Evolutionary conservation across 2,888 invertebrate species (phyloP).

Genomic region (Ophion ellenae): DNA sequence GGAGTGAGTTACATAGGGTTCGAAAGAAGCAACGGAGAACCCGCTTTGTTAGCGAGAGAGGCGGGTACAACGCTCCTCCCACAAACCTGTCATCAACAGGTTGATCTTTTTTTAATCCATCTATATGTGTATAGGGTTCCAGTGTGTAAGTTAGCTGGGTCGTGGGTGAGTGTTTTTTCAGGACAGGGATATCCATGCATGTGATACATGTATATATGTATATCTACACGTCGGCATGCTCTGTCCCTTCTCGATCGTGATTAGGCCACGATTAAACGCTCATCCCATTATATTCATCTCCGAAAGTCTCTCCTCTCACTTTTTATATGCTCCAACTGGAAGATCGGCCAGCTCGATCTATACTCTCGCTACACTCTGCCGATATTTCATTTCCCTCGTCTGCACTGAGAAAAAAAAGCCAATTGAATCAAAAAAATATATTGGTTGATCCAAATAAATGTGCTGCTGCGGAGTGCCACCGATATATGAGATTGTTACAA

Average conservation of each 20-base stretch:
- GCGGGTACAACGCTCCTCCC: slow-evolving; percentile 61
- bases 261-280: slow-evolving; percentile 61
- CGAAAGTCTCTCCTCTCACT: slow-evolving; percentile 18
- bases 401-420: not conserved
- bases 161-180: slow-evolving; percentile 23
- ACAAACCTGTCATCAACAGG: slow-evolving; percentile 68
- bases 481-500: too few relatives aligned
- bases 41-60: slow-evolving; percentile 58
- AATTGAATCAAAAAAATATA: too few relatives aligned
- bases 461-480: too few relatives aligned
- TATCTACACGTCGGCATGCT: not conserved
- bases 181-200: not conserved
- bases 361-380: not conserved
- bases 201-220: not conserved
- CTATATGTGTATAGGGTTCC: not conserved
- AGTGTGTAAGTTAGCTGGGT: slow-evolving; percentile 9
- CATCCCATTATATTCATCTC: slow-evolving; percentile 60
- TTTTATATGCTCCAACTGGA: slow-evolving; percentile 4
- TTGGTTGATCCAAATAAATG: too few relatives aligned
- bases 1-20: slow-evolving; percentile 38
- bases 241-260: slow-evolving; percentile 25
- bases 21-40: slow-evolving; percentile 46
- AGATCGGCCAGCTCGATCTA: slow-evolving; percentile 16
- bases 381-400: slow-evolving; percentile 19
- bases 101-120: slow-evolving; percentile 55